Evolutionary conservation across 2,888 invertebrate genomes (phyloP).

Genomic region (Eupithecia subumbrata): DNA sequence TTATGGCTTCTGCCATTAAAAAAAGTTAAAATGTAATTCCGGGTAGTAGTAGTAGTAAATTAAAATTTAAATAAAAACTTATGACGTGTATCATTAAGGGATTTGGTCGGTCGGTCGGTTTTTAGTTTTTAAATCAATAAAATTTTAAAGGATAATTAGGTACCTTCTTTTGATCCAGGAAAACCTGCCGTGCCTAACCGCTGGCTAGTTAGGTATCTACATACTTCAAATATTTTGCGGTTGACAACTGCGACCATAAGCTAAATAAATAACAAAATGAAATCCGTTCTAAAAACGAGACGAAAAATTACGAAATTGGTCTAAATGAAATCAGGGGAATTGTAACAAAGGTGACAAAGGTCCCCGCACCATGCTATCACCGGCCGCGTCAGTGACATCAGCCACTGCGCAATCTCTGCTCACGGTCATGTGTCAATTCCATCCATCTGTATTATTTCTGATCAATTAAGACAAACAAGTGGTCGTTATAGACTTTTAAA

Average conservation of each 20-base stretch:
- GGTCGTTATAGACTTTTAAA: not conserved
- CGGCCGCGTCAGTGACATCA: constrained; percentile 46
- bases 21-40: too few species aligned
- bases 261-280: not conserved
- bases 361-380: constrained; percentile 42
- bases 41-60: too few species aligned
- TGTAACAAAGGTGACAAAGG: constrained; percentile 34
- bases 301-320: not conserved
- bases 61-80: too few species aligned
- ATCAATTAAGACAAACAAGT: not conserved
- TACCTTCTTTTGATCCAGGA: not conserved
- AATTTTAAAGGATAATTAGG: not conserved
- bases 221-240: not conserved
- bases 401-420: constrained; percentile 27
- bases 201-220: not conserved
- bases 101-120: too few species aligned
- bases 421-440: constrained; percentile 27
- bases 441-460: constrained; percentile 3
- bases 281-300: not conserved
- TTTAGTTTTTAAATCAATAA: too few species aligned
- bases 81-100: too few species aligned
- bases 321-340: not conserved
- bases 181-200: not conserved
- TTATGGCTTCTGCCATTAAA: too few species aligned
- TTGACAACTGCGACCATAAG: not conserved